Conservation (phyloP, 1,140 invertebrate species). For the Sipha flava region DNA sequence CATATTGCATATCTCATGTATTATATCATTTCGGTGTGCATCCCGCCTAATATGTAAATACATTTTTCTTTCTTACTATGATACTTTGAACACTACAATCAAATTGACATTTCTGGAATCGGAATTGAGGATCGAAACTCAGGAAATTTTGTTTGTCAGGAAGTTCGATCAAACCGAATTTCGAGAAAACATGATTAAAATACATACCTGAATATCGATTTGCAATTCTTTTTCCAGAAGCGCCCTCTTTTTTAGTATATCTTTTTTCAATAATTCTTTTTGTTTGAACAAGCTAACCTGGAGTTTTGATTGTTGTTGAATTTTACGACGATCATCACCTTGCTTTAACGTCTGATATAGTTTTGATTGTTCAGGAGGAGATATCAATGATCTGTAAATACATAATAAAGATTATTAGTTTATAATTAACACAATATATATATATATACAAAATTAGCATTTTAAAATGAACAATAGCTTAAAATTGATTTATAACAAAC, state of each 20-base stretch:
- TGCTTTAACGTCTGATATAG: conserved; percentile 38
- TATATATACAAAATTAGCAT: too few species aligned
- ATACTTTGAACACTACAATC: background rate
- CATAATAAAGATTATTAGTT: background rate
- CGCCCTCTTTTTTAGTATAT: conserved; percentile 82
- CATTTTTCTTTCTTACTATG: background rate
- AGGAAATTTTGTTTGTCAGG: conserved; percentile 15
- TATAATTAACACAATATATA: background rate
- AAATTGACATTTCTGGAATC: conserved; percentile 29
- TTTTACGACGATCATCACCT: conserved; percentile 33
- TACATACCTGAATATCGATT: conserved; percentile 71
- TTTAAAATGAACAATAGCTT: too few species aligned
- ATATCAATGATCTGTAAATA: background rate
- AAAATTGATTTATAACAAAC: too few species aligned
- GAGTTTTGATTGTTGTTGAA: conserved; percentile 43
- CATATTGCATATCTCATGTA: too few species aligned
- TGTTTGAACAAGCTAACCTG: conserved; percentile 63
- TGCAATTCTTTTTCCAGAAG: conserved; percentile 84
- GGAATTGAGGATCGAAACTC: conserved; percentile 28
- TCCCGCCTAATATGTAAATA: too few species aligned
- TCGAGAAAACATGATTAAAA: conserved; percentile 24
- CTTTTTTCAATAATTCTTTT: conserved; percentile 86
- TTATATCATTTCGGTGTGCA: too few species aligned
- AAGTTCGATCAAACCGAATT: conserved; percentile 23
- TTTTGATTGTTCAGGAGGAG: conserved; percentile 40